phyloP scores from a whole-genome alignment of 2,113 vertebrate species.

The Chaenocephalus aceratus region DNA sequence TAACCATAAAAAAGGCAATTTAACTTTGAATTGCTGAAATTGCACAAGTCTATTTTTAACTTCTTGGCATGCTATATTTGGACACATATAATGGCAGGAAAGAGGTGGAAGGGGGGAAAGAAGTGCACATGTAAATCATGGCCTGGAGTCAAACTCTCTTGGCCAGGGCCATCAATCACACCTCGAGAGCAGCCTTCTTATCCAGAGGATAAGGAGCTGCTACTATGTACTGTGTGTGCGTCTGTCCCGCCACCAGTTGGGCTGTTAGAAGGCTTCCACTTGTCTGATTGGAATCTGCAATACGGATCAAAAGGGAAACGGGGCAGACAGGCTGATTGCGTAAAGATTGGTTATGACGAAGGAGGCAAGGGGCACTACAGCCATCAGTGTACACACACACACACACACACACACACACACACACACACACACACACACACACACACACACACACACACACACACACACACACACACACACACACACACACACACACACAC shows the following conservation, averaged over 20 bases:
- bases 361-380: neutral
- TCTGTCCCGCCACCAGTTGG: neutral
- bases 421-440: neutral
- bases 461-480: neutral
- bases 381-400: neutral
- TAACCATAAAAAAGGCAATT: neutral
- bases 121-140: slow-evolving; percentile 39
- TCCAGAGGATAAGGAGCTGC: slow-evolving; percentile 47
- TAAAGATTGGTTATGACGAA: slow-evolving; percentile 18
- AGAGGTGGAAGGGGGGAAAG: slow-evolving; percentile 19
- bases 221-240: slow-evolving; percentile 11
- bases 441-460: neutral
- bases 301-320: slow-evolving; percentile 41
- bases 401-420: neutral
- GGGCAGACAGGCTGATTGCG: slow-evolving; percentile 13
- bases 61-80: slow-evolving; percentile 40
- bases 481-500: neutral
- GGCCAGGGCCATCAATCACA: slow-evolving; percentile 42
- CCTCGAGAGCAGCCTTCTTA: slow-evolving; percentile 38
- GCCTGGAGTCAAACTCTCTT: slow-evolving; percentile 32
- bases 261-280: slow-evolving; percentile 30
- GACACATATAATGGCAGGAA: slow-evolving; percentile 51
- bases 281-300: slow-evolving; percentile 37
- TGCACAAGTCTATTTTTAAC: slow-evolving; percentile 47
- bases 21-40: slow-evolving; percentile 32